These are phyloP conservation scores for Pyrocephalus nanus DNA, from an alignment of 2,797 vertebrate species.

Conservation along the genomic window DNA sequence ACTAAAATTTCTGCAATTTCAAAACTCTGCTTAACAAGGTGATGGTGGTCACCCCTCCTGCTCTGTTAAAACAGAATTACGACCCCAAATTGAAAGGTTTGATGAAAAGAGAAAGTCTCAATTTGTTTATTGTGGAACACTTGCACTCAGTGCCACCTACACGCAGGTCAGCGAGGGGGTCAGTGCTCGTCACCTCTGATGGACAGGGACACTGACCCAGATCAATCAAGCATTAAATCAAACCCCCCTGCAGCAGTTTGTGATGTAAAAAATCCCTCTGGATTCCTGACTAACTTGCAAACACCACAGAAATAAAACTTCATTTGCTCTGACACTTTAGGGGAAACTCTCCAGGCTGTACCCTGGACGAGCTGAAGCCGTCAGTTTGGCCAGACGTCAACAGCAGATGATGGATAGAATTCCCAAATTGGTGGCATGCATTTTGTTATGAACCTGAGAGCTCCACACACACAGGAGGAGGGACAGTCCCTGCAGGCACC, in stretches of 20 bases:
- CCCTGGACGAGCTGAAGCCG: background rate
- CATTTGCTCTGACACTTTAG: background rate
- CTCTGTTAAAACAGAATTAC: background rate
- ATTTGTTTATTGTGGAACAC: background rate
- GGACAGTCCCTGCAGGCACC: background rate
- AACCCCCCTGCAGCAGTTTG: background rate
- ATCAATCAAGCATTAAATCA: background rate
- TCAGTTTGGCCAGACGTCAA: background rate
- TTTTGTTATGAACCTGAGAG: background rate
- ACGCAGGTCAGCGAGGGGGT: background rate
- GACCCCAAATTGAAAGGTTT: background rate
- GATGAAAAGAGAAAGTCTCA: background rate
- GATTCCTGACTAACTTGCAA: background rate
- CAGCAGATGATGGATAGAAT: background rate
- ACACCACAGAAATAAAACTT: background rate
- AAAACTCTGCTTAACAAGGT: background rate
- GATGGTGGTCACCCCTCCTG: background rate
- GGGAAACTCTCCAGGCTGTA: background rate
- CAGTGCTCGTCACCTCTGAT: rapidly evolving
- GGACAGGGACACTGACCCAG: background rate
- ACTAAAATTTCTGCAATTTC: background rate
- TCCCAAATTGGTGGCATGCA: background rate
- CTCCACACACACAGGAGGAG: background rate
- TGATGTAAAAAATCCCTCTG: background rate
- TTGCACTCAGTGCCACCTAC: background rate